These are phyloP conservation scores for Sebastes jordani DNA, from an alignment of 2,797 vertebrate genomes.

Conservation along the genomic window DNA sequence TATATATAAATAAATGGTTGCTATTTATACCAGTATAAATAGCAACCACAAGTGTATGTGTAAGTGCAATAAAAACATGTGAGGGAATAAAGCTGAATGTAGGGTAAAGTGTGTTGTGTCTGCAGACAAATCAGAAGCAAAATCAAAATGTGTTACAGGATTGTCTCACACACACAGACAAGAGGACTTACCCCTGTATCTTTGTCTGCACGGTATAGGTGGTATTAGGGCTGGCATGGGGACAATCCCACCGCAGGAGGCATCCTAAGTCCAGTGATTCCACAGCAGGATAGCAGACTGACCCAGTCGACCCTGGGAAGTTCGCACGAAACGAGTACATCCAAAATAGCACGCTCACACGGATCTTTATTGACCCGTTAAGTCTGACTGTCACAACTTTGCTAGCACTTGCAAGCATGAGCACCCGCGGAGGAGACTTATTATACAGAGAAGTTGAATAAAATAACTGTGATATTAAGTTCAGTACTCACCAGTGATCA, in stretches of 20 bases:
- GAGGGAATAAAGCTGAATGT: background rate
- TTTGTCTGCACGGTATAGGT: conserved; percentile 79
- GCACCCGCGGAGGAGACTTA: background rate
- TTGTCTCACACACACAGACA: background rate
- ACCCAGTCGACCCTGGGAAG: conserved; percentile 58
- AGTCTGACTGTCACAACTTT: conserved; percentile 57
- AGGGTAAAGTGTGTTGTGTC: background rate
- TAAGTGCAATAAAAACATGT: background rate
- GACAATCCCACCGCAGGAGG: conserved; percentile 80
- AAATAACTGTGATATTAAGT: background rate
- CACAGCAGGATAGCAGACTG: conserved; percentile 67
- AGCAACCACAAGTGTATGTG: background rate
- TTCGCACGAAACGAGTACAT: conserved; percentile 52
- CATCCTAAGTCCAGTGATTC: conserved; percentile 75
- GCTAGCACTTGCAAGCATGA: conserved; percentile 3
- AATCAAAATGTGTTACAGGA: background rate
- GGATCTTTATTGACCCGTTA: conserved; percentile 32
- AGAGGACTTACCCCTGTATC: conserved; percentile 70
- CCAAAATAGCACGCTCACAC: conserved; percentile 57
- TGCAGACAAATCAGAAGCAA: background rate
- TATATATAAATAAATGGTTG: background rate
- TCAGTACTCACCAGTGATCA: conserved; percentile 56
- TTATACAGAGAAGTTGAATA: background rate
- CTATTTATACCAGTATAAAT: background rate
- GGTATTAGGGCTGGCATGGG: conserved; percentile 63